Evolutionary conservation across 2,888 invertebrate species (phyloP), one percentile per base, ranked within the genome.

Genomic region (Nesidiocoris tenuis): DNA sequence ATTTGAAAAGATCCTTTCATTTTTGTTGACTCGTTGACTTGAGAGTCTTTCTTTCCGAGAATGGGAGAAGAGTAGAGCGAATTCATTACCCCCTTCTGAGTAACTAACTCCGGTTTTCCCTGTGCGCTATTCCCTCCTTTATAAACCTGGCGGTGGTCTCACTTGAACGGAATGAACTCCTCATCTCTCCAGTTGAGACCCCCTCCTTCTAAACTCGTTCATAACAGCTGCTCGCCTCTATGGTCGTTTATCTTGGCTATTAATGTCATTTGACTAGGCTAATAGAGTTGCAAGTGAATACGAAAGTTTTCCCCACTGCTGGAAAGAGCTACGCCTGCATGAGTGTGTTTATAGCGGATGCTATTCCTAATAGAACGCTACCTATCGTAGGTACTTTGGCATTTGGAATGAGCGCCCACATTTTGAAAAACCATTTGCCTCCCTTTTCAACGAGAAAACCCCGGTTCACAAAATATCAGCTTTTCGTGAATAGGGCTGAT

Each of bases 1-100:
- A 39, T 65, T 65, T 65, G 65, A 65, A 39, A 39, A 65, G 65
- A 65, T 65, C 65, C 65, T 65, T 65, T 65, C 65, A 65, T 65
- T 65, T 65, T 65, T 65, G 65, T 65, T 65, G 65, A 65, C 39
- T 65, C 65, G 39, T 65, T 39, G 65, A 65, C 65, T 65, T 65
- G 65, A 65, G 65, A 65, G 65, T 25, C 65, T 65, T 65, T 65
- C 39, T 39, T 39, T 39, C 39, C 39, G 3, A 39, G 39, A 39
- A 39, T 39, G 12, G 39, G 39, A 39, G 39, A 39, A 39, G 39
- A 65, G 39, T 12, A 39, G 39, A 39, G 65, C 19, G 25, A 24
- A 65, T 65, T 65, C 65, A 65, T 65, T 65, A 65, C 65, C 39
- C 12, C 39, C 39, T 12, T 39, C 39, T 39, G 39, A 39, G 39